Base-by-base conservation (phyloP, 92 coral and sea anemone species). In the Zoanthus sansibaricus region DNA sequence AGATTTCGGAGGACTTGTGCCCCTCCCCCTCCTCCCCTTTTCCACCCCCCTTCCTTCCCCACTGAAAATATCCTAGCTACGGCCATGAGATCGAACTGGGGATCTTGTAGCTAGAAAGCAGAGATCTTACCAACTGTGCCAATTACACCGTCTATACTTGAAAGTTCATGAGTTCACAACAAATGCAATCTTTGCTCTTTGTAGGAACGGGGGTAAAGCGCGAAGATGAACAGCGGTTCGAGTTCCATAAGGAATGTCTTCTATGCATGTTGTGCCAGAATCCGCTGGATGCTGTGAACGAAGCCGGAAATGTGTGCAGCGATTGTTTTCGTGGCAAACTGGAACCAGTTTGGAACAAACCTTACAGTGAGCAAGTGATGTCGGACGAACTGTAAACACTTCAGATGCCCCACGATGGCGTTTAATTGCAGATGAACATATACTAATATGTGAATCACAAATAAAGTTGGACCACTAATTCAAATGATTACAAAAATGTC, bases 301-400 rank as follows among this genome's bases (percentile, higher is more conserved):
- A 80, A 12, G 51, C 74, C 44, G 85, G 85, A 45, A 80, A 80
- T 44, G 85, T 80, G 74, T 80, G 85, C 25, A 42, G 31, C 5
- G 73, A 7, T 30, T 80, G 85, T 71, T 80, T 59, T 47, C 75
- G 61, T 52, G 59, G 25, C 20, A 80, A 80, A 47, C 75, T 80
- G 46, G n/a, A 66, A 46, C 85, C 85, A 5, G 31, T 52, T 0
- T 80, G 85, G 85, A 66, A 45, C 59, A 51, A 20, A 12, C 47
- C 75, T 9, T n/a, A 7, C 10, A 4, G 47, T 10, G 45, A 80
- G 16, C 75, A 80, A 44, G 18, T 67, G 21, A 20, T 80, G 85
- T 80, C 85, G 44, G 85, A 80, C 30, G 85, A 80, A 16, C 46
- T 80, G 45, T 80, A 25, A 66, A 0, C 8, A 10, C 3, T 11